These are phyloP conservation scores for Aphidius gifuensis DNA, from an alignment of 1,140 invertebrate species.

Conservation along the genomic window DNA sequence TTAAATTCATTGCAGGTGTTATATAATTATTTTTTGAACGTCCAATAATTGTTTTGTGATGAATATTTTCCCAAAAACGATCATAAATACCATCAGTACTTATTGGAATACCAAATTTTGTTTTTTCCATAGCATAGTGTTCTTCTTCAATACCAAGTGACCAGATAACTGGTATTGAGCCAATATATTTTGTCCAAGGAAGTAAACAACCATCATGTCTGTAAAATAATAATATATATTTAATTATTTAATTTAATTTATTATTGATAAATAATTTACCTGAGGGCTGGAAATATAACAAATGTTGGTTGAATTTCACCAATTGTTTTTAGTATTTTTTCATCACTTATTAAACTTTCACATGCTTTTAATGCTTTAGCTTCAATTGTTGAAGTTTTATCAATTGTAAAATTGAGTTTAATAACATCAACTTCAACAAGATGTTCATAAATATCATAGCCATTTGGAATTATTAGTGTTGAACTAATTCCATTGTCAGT, in stretches of 20 bases:
- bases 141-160: constrained; percentile 44
- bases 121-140: constrained; percentile 45
- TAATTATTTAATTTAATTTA: background rate
- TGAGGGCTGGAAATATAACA: constrained; percentile 44
- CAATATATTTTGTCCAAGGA: constrained; percentile 40
- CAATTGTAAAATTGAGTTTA: constrained; percentile 30
- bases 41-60: constrained; percentile 36
- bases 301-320: constrained; percentile 45
- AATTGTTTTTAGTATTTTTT: constrained; percentile 34
- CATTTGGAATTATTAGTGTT: constrained; percentile 38
- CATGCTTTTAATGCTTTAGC: constrained; percentile 39
- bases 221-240: constrained; percentile 22
- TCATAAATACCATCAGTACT: constrained; percentile 39
- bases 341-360: constrained; percentile 36
- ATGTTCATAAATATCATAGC: constrained; percentile 41
- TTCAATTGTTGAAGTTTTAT: constrained; percentile 23
- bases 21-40: constrained; percentile 38
- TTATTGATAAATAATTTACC: constrained; percentile 30
- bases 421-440: constrained; percentile 43
- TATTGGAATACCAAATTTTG: constrained; percentile 43
- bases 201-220: constrained; percentile 51
- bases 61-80: constrained; percentile 36
- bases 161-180: constrained; percentile 48
- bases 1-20: constrained; percentile 34
- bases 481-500: constrained; percentile 45